Evolutionary conservation across 1,140 invertebrate species (phyloP).

Genomic region (Chironomus striatipennis): DNA sequence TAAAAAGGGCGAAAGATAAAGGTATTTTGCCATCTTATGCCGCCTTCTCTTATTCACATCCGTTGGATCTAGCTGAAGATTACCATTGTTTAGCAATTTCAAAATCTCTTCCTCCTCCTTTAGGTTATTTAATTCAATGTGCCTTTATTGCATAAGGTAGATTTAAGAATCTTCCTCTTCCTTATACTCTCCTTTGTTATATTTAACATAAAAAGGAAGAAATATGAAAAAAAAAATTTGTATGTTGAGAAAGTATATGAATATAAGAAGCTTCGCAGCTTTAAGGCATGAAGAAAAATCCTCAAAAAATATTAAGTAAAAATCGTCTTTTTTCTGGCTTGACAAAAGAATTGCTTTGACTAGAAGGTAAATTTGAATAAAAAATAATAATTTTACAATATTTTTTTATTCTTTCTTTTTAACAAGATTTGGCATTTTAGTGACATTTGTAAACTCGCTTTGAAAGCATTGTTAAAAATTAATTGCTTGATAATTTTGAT

Average conservation of each 20-base stretch:
- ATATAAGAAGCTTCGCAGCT: neutral
- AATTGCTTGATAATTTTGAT: no score
- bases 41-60: neutral
- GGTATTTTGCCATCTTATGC: neutral
- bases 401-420: no score
- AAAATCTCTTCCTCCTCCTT: constrained; percentile 5
- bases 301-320: no score
- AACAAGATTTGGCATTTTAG: no score
- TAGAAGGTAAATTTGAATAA: no score
- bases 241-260: neutral
- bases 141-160: constrained; percentile 1
- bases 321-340: no score
- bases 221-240: neutral
- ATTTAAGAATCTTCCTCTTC: constrained; percentile 15
- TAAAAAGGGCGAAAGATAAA: neutral
- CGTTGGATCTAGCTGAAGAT: neutral
- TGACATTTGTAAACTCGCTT: no score
- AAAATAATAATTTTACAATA: no score
- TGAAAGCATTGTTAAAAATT: no score
- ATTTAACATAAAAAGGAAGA: neutral
- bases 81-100: constrained; percentile 19
- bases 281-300: neutral
- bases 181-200: neutral
- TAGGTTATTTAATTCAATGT: constrained; percentile 14
- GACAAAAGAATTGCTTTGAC: no score